Evolutionary conservation across 2,113 vertebrate species (phyloP), one percentile per base, ranked within the genome.

Genomic region (Kryptolebias marmoratus): DNA sequence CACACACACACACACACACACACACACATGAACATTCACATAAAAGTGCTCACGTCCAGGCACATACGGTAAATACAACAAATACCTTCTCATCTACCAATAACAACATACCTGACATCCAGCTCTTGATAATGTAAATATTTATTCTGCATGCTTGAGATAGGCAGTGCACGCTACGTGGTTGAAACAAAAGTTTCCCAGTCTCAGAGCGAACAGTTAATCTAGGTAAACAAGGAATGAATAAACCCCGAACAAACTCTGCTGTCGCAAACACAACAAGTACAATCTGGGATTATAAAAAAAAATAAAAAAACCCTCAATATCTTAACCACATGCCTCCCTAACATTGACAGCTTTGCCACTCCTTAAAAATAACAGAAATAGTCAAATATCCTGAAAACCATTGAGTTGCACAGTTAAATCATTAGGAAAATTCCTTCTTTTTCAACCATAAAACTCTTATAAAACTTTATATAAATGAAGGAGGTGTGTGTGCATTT

Each of bases 21-120:
- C 28, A 47, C 4, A 56, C 60, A 59, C 32, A 42, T 5, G 39
- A 18, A 27, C n/a, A 53, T 22, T 60, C 44, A 60, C 64, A 68
- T 42, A 60, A 42, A 80, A 74, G 78, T 36, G 49, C 31, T 48
- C 80, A 75, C 78, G 48, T 81, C 69, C 77, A 81, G 73, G 73
- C 73, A 75, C 79, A 82, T 55, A 68, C 77, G 64, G 83, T 85
- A 90, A 91, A 92, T 83, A 89, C 82, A 91, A 90, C 84, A 91
- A 84, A 90, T 89, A 71, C 87, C 81, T 84, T 86, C 81, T 83
- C 66, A 47, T 73, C 75, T 68, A 79, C 75, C 77, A 90, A 80
- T 72, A 88, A 89, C 73, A 92, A 83, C 86, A 88, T 70, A 81
- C 82, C 78, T 89, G 81, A 73, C 64, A 88, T 72, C 86, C 79